Percentiles rank a stretch among this genome's conserved stretches.
These are phyloP conservation scores for Triplophysa siluroides DNA, from an alignment of 2,113 vertebrate genomes.

Conservation along the genomic window DNA sequence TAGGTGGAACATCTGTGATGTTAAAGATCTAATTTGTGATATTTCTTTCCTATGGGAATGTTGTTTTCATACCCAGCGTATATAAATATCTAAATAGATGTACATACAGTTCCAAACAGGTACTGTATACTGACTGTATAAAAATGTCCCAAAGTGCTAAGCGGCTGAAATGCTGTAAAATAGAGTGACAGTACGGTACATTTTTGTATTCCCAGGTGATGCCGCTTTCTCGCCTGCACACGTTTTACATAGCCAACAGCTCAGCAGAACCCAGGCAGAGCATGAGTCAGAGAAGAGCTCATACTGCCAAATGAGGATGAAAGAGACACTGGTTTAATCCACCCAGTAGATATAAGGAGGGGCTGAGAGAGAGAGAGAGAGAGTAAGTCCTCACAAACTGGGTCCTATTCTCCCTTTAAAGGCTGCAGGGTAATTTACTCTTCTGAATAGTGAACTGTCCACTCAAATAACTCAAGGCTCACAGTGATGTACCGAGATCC, in stretches of 20 bases:
- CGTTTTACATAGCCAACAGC: slow-evolving; percentile 33
- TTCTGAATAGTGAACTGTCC: slow-evolving; percentile 40
- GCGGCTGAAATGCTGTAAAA: slow-evolving; percentile 27
- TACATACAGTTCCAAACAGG: background rate
- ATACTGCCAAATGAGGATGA: slow-evolving; percentile 42
- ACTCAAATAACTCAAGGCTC: slow-evolving; percentile 41
- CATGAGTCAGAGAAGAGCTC: slow-evolving; percentile 40
- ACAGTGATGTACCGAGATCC: slow-evolving; percentile 19
- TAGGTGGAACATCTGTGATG: slow-evolving; percentile 2
- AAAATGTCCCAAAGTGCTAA: slow-evolving; percentile 18
- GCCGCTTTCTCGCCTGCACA: slow-evolving; percentile 28
- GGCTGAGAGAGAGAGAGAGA: slow-evolving; percentile 2
- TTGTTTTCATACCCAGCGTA: background rate
- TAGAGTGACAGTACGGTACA: slow-evolving; percentile 30
- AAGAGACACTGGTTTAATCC: slow-evolving; percentile 42
- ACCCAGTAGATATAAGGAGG: slow-evolving; percentile 40
- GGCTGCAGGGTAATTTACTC: slow-evolving; percentile 40
- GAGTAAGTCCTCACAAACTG: slow-evolving; percentile 32
- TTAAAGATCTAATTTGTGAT: slow-evolving; percentile 14
- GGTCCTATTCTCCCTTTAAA: slow-evolving; percentile 38
- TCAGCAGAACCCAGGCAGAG: slow-evolving; percentile 41
- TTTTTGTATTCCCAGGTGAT: slow-evolving; percentile 39
- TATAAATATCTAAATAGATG: background rate
- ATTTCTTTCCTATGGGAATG: background rate
- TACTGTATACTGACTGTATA: slow-evolving; percentile 12